Base-by-base conservation (phyloP, 2,113 vertebrate genomes). In the Poeciliopsis turrubarensis region DNA sequence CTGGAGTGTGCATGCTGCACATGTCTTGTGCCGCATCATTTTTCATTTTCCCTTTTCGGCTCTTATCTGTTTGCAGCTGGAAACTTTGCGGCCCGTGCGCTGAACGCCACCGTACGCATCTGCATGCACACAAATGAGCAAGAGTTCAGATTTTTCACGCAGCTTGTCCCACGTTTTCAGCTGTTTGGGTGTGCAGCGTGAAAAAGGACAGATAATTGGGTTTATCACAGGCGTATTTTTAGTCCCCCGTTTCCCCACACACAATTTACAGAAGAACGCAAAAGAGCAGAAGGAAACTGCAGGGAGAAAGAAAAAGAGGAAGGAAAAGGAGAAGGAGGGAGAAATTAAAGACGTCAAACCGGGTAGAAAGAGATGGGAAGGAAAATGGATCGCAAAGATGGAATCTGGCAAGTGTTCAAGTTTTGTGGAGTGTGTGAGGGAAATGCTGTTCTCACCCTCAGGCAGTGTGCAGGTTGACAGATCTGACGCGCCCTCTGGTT, bases 191-290 rank as follows among this genome's bases (percentile, higher is more conserved):
- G 69, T 84, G 84, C 72, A 80, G 86, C 75, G 39, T 88, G 79
- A 79, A 87, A 82, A 87, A 70, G 74, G 81, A 86, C 73, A 87
- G 75, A 86, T 89, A 81, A 89, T 88, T 86, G 78, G 76, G 74
- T 87, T 91, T 84, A 87, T 84, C 78, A 22, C 80, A 2, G 17
- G 57, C 63, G 22, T 87, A 89, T 89, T 92, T 91, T 90, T 85
- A 83, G 86, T 79, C 84, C 66, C 66, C 57, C 41, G 47, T 80
- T 80, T 73, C 79, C 81, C 64, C 79, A 77, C 79, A 73, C 71
- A 15, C 72, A 82, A 78, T 87, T 82, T 85, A 83, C 70, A 74
- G 80, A 77, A 81, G 74, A 83, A 60, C 63, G 57, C 44, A 44
- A 63, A 67, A 6, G 39, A 62, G 63, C 17, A 34, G n/a, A 25